Base-by-base conservation (phyloP, 2,888 invertebrate species). In the Apodemia duryi region DNA sequence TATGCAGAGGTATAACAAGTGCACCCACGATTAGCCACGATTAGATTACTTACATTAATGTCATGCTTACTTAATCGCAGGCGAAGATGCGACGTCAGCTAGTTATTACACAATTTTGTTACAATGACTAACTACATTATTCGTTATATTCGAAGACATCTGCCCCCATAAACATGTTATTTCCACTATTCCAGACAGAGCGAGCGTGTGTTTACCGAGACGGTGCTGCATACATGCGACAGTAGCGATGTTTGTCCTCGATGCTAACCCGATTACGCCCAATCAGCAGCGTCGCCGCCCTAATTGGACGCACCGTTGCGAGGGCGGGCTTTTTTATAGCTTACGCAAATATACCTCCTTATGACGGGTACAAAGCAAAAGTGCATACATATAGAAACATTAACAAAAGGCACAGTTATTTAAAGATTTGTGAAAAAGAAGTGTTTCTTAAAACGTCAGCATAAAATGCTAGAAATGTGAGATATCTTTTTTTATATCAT, bases 181-280 rank as follows among this genome's bases (percentile, higher is more conserved):
- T 57, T 29, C 32, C 57, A 57, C 10, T 57, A 57, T 57, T 57
- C 35, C 57, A 57, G 32, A 32, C 57, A 35, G 32, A 57, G 35
- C 32, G 11, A 54, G 21, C 46, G 49, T 13, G 11, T 60, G 64
- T 65, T 51, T 61, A 52, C 61, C 61, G 64, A 64, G 64, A 64
- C 49, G 57, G 46, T 70, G 72, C 63, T 64, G 67, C 66, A 67
- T 66, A 68, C 68, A 68, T 67, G 66, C 69, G 69, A 69, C 70
- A 71, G 66, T 69, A 66, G 66, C 66, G 67, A 64, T 86, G 84
- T 86, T 85, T 86, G 86, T 77, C 79, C 82, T 86, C 88, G 85
- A 87, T 86, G 83, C 89, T 91, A 91, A 91, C 88, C 64, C 84
- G 91, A 91, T 91, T 91, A 91, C 85, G 81, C 75, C 91, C 91